A percentile compares a stretch with the other conserved stretches of the same genome.
phyloP scores from a whole-genome alignment of 1,140 invertebrate genomes.

The Oreohelix idahoensis region DNA sequence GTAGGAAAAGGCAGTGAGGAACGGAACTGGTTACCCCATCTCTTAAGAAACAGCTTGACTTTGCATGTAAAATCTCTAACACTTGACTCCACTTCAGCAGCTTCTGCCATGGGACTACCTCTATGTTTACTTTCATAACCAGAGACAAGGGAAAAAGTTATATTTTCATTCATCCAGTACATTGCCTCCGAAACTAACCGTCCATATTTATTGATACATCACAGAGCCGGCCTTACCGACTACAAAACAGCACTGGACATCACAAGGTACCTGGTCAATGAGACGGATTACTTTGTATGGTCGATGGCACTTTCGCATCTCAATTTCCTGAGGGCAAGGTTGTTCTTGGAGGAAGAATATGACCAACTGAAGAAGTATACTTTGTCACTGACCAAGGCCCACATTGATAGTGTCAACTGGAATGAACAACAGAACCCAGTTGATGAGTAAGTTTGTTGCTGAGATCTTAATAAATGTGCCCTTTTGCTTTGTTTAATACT shows the following conservation, averaged over 20 bases:
- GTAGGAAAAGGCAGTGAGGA: too few relatives aligned
- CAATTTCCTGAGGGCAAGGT: constrained; percentile 28
- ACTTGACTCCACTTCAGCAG: too few relatives aligned
- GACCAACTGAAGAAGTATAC: constrained; percentile 32
- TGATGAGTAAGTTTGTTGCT: background rate
- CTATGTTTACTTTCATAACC: too few relatives aligned
- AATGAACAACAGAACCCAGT: background rate
- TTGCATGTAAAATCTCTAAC: too few relatives aligned
- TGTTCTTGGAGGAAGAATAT: constrained; percentile 39
- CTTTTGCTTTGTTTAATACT: too few relatives aligned
- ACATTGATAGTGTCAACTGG: background rate
- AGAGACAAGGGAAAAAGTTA: too few relatives aligned
- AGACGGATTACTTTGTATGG: constrained; percentile 79
- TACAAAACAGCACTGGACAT: constrained; percentile 80
- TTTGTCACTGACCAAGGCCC: background rate
- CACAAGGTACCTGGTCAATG: constrained; percentile 81
- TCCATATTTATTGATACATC: constrained; percentile 30
- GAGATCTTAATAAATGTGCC: too few relatives aligned
- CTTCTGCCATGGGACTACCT: too few relatives aligned
- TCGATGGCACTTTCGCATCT: constrained; percentile 78
- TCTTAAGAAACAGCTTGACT: too few relatives aligned
- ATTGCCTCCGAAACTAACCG: too few relatives aligned
- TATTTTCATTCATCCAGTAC: too few relatives aligned
- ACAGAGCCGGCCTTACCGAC: constrained; percentile 81
- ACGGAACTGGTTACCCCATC: too few relatives aligned